These are phyloP conservation scores for Zoroaster sp. DNA, from an alignment of 53 echinoderm and acorn worm species.

Conservation along the genomic window DNA sequence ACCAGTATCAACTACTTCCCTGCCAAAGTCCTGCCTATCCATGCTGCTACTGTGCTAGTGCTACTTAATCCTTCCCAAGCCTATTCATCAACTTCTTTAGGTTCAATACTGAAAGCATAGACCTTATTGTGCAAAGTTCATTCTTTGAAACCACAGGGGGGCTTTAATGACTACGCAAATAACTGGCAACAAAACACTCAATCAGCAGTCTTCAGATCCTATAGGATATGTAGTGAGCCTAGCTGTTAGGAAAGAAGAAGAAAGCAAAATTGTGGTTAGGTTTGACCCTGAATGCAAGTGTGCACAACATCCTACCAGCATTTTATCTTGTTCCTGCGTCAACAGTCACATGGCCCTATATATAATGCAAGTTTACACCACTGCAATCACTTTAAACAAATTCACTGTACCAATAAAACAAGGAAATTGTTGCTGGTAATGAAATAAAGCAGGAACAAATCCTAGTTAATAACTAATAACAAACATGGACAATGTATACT, in stretches of 20 bases:
- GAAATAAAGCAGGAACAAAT: not conserved
- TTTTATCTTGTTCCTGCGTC: not conserved
- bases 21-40: not conserved
- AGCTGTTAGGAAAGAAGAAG: not conserved
- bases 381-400: not conserved
- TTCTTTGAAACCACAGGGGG: not conserved
- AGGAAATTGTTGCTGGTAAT: not conserved
- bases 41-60: no score
- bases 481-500: not conserved
- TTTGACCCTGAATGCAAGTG: not conserved
- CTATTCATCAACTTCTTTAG: not conserved
- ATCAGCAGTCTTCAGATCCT: not conserved
- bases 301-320: not conserved
- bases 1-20: not conserved
- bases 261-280: not conserved
- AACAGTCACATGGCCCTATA: not conserved
- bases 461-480: not conserved
- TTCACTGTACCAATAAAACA: not conserved
- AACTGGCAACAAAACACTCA: not conserved
- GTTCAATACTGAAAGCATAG: not conserved
- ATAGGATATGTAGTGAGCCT: not conserved
- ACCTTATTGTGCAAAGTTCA: not conserved
- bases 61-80: not conserved
- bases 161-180: not conserved
- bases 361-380: not conserved